These are phyloP conservation scores for Drosophila pallidifrons DNA, from an alignment of 1,140 invertebrate genomes.

Conservation along the genomic window DNA sequence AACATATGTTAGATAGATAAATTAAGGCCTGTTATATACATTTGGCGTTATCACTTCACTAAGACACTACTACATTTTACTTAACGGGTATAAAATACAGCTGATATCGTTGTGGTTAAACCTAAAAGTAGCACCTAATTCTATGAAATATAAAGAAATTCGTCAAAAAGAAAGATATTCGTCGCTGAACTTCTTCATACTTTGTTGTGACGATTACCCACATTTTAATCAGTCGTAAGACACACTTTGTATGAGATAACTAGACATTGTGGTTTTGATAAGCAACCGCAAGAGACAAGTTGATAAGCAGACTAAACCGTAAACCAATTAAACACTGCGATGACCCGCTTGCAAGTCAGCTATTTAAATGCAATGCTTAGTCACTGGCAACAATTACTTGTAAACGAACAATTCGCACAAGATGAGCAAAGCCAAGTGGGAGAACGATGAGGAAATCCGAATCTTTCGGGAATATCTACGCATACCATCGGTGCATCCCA, in stretches of 20 bases:
- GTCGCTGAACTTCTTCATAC: not conserved
- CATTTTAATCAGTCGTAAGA: not conserved
- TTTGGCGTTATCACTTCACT: too few relatives aligned
- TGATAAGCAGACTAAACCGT: not conserved
- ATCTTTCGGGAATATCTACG: constrained; percentile 93
- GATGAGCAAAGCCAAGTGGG: constrained; percentile 68
- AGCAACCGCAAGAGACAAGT: not conserved
- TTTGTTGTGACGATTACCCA: too few relatives aligned
- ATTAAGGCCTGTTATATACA: too few relatives aligned
- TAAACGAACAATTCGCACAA: constrained; percentile 3
- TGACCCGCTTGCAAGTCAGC: constrained; percentile 1
- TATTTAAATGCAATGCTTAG: not conserved
- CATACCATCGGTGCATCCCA: constrained; percentile 93
- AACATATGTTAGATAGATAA: too few relatives aligned
- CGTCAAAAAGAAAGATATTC: not conserved
- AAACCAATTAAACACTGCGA: not conserved
- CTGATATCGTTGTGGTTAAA: not conserved
- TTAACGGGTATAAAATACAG: not conserved
- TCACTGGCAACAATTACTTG: not conserved
- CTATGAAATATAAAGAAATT: not conserved
- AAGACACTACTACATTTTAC: too few relatives aligned
- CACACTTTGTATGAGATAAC: not conserved
- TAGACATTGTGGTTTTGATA: not conserved
- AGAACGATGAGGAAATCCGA: constrained; percentile 89
- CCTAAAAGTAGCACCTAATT: not conserved